These are phyloP conservation scores for Spodoptera litura DNA, from an alignment of 1,140 invertebrate species.

Conservation along the genomic window DNA sequence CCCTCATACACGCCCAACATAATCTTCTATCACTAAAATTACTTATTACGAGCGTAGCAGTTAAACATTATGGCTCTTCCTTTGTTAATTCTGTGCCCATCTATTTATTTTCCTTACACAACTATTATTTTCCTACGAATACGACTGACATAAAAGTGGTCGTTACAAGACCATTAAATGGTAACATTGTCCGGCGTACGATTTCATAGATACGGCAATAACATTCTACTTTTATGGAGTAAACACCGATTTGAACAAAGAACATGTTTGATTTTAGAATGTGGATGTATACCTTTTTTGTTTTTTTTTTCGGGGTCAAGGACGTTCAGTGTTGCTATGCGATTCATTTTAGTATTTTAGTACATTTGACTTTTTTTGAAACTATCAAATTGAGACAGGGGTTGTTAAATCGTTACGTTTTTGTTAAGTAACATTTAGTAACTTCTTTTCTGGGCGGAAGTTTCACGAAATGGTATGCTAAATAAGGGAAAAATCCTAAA, in stretches of 20 bases:
- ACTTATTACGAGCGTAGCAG: background rate
- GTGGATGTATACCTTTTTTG: background rate
- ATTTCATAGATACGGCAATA: conserved; percentile 39
- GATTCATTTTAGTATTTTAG: too few species aligned
- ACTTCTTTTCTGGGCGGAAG: too few species aligned
- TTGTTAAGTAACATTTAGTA: too few species aligned
- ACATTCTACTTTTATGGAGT: conserved; percentile 38
- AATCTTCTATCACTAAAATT: conserved; percentile 7
- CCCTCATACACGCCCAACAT: background rate
- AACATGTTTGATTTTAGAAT: conserved; percentile 11
- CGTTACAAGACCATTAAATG: conserved; percentile 39
- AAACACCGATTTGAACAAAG: conserved; percentile 24
- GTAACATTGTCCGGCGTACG: conserved; percentile 21
- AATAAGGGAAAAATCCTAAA: too few species aligned
- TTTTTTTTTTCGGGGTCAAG: conserved; percentile 2
- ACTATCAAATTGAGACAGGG: too few species aligned
- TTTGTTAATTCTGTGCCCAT: conserved; percentile 24
- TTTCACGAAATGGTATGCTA: too few species aligned
- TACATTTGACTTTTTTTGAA: too few species aligned
- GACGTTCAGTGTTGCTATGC: too few species aligned
- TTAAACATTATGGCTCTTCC: conserved; percentile 5
- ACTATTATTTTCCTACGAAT: conserved; percentile 35
- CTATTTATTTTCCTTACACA: conserved; percentile 18
- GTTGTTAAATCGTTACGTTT: too few species aligned
- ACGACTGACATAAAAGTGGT: conserved; percentile 41